These are phyloP conservation scores for Creontiades dilutus DNA, from an alignment of 2,888 invertebrate species.

Conservation along the genomic window DNA sequence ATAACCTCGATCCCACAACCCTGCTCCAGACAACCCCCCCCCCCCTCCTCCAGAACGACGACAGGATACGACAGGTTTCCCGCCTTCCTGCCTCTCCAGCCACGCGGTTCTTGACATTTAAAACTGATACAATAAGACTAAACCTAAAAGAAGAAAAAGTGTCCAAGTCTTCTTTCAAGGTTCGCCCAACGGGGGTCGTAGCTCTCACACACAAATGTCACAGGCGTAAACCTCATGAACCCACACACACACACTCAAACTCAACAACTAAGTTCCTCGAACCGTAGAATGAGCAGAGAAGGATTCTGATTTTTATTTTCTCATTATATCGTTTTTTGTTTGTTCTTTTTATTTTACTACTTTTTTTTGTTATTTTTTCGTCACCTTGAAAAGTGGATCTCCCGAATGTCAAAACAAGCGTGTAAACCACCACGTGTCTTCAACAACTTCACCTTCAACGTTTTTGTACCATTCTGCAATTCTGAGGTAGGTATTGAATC, in stretches of 20 bases:
- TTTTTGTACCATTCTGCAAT: not conserved
- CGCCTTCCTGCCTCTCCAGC: not conserved
- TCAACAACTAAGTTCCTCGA: conserved; percentile 1
- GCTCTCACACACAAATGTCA: not conserved
- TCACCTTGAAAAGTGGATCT: not conserved
- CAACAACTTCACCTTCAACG: not conserved
- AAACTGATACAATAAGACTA: not conserved
- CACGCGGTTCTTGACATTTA: conserved; percentile 36
- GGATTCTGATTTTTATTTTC: not conserved
- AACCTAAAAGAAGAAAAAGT: not conserved
- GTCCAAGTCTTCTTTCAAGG: not conserved
- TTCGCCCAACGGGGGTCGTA: not conserved
- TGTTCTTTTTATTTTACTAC: not conserved
- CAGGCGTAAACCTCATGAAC: not conserved
- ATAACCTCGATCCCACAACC: not conserved
- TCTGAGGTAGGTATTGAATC: not conserved
- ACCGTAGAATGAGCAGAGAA: not conserved
- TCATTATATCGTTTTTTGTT: too few species aligned
- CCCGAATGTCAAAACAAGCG: conserved; percentile 31
- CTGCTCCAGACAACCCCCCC: not conserved
- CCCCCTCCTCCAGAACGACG: not conserved
- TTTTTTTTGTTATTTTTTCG: not conserved
- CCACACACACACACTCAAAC: not conserved
- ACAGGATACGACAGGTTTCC: conserved; percentile 39
- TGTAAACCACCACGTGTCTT: conserved; percentile 30